Percentiles rank a stretch among this genome's conserved stretches.
phyloP scores from a whole-genome alignment of 2,797 vertebrate species.

The Sebastes matsubarae region DNA sequence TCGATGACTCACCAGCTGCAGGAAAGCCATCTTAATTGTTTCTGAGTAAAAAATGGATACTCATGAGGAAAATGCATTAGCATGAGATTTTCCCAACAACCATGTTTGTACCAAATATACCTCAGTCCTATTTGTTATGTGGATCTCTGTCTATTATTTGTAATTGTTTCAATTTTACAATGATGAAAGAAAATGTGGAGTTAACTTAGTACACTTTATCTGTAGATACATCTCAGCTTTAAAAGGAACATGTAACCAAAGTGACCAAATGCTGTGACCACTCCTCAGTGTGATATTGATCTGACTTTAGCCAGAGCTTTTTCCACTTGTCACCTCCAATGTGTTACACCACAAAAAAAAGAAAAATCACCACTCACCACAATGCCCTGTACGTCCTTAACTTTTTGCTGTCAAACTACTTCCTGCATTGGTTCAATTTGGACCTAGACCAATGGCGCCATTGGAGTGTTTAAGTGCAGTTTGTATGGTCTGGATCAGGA shows the following conservation, averaged over 20 bases:
- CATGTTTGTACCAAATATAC: no score
- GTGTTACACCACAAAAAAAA: slow-evolving; percentile 18
- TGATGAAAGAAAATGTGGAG: not conserved
- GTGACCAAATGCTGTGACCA: slow-evolving; percentile 5
- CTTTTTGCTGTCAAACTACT: not conserved
- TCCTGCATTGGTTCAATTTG: not conserved
- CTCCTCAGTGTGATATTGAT: slow-evolving; percentile 35
- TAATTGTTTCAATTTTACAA: not conserved
- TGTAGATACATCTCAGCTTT: not conserved
- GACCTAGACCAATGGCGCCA: not conserved
- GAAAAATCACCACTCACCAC: not conserved
- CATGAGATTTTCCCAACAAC: not conserved
- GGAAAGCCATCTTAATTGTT: slow-evolving; percentile 1
- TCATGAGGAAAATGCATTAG: not conserved
- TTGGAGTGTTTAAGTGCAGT: not conserved
- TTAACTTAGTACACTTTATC: not conserved
- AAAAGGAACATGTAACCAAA: slow-evolving; percentile 3
- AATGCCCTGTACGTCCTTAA: not conserved
- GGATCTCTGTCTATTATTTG: not conserved
- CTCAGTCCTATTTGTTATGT: not conserved
- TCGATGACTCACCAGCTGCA: slow-evolving; percentile 27
- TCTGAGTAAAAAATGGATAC: not conserved
- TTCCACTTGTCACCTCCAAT: slow-evolving; percentile 58
- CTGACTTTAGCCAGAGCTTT: slow-evolving; percentile 26
- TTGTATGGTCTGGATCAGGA: not conserved